These are phyloP conservation scores for Cairina moschata DNA, from an alignment of 2,113 vertebrate genomes.

Conservation along the genomic window DNA sequence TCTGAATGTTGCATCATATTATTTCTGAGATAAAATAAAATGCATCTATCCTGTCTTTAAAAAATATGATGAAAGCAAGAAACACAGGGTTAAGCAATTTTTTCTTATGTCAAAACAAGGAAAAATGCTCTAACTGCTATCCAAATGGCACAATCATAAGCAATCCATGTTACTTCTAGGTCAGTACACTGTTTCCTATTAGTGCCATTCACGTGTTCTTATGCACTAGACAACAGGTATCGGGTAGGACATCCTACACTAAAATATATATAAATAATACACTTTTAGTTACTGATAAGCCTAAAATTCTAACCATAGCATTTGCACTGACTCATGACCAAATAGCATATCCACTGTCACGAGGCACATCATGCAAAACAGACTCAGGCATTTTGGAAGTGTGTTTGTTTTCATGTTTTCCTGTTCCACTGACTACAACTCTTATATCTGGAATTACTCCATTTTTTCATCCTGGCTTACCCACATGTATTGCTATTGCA, in stretches of 20 bases:
- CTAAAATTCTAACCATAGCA: not conserved
- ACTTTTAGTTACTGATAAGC: not conserved
- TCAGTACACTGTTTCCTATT: not conserved
- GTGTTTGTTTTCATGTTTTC: not conserved
- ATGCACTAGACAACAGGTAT: not conserved
- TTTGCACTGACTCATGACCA: not conserved
- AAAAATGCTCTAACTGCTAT: not conserved
- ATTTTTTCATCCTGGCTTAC: not conserved
- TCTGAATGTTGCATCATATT: not conserved
- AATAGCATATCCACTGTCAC: not conserved
- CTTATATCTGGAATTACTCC: not conserved
- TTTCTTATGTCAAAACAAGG: not conserved
- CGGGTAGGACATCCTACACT: not conserved
- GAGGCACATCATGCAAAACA: not conserved
- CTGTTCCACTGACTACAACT: not conserved
- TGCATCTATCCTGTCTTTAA: not conserved
- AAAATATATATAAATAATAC: too few species aligned
- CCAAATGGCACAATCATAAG: not conserved
- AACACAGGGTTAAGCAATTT: not conserved
- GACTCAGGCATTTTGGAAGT: not conserved
- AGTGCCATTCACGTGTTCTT: not conserved
- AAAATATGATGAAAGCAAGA: not conserved
- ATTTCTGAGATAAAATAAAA: not conserved
- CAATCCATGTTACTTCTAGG: not conserved
- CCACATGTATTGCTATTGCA: not conserved